Evolutionary conservation across 2,113 vertebrate species (phyloP).

Genomic region (Notiomystis cincta): DNA sequence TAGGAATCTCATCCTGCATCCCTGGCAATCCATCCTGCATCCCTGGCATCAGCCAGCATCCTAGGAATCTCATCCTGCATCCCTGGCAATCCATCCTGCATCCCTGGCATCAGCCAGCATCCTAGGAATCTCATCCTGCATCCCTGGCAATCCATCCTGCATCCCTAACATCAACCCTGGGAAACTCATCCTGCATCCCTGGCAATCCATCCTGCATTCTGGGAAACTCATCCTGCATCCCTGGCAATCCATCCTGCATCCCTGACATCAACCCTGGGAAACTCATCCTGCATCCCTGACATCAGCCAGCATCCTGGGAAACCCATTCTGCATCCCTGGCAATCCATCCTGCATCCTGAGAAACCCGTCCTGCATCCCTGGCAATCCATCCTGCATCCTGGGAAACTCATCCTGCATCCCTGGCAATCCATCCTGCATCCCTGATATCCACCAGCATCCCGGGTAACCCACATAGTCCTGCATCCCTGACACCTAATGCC

Average conservation of each 20-base stretch:
- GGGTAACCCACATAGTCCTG: neutral
- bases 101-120: neutral
- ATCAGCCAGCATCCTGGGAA: neutral
- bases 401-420: neutral
- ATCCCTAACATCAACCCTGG: neutral
- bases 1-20: no score
- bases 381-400: fast-evolving
- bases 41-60: neutral
- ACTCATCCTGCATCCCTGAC: neutral
- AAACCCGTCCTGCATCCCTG: neutral
- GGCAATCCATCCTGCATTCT: no score
- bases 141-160: neutral
- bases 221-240: neutral
- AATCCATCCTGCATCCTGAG: neutral
- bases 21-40: neutral
- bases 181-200: neutral
- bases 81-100: neutral
- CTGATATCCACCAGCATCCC: neutral
- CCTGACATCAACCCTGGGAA: no score
- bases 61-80: no score
- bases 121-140: no score
- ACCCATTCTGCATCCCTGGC: no score
- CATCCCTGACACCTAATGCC: neutral
- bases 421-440: neutral
- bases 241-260: neutral